Conservation (phyloP, 2,113 vertebrate species). For the Hemicordylus capensis region DNA sequence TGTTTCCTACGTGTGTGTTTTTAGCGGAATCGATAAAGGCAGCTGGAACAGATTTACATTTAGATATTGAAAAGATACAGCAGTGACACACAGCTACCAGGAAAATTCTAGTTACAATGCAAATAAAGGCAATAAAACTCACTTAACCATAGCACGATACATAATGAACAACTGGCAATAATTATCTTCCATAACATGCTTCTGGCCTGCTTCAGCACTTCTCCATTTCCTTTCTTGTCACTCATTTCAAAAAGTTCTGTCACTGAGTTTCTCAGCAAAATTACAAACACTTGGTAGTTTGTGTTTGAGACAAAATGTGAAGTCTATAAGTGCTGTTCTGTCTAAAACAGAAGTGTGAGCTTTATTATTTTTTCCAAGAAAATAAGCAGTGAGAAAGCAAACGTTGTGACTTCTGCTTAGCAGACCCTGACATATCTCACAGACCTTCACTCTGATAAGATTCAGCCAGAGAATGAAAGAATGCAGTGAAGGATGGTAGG, state of each 20-base stretch:
- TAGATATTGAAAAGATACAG: constrained; percentile 10
- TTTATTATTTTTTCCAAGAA: neutral
- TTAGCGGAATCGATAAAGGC: constrained; percentile 8
- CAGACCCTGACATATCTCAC: constrained; percentile 52
- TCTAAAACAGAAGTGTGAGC: constrained; percentile 50
- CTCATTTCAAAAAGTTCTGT: constrained; percentile 38
- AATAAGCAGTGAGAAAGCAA: constrained; percentile 38
- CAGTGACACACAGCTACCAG: constrained; percentile 19
- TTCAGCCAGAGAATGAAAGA: constrained; percentile 53
- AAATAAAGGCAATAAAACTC: constrained; percentile 54
- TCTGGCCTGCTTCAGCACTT: constrained; percentile 57
- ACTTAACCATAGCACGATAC: constrained; percentile 56
- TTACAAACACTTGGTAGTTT: constrained; percentile 35
- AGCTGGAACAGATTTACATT: constrained; percentile 18
- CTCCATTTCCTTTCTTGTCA: constrained; percentile 25
- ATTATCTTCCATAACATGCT: constrained; percentile 48
- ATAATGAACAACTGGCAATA: constrained; percentile 42
- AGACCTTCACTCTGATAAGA: constrained; percentile 54
- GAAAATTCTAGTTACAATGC: neutral
- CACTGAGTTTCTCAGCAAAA: constrained; percentile 45
- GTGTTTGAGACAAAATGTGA: constrained; percentile 49
- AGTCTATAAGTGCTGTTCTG: constrained; percentile 35
- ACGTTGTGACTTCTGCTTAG: constrained; percentile 55
- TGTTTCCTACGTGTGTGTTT: neutral
- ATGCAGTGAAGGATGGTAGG: constrained; percentile 60